These are phyloP conservation scores for Drosophila affinis DNA, from an alignment of 2,888 invertebrate species.

Conservation along the genomic window DNA sequence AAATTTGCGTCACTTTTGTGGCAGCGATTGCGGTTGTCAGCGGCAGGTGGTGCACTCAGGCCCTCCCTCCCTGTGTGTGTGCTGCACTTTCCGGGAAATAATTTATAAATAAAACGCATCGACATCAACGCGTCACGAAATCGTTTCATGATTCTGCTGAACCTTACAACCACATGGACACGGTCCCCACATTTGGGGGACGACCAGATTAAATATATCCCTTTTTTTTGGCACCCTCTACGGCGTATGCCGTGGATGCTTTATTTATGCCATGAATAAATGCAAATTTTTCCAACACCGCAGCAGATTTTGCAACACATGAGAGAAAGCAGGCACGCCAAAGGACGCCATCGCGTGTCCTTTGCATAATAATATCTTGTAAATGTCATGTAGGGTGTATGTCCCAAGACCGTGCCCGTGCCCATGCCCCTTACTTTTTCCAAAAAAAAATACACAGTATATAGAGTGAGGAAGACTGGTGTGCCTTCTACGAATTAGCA, in stretches of 20 bases:
- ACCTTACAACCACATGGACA: neutral
- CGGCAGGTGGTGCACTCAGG: conserved; percentile 36
- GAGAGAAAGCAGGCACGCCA: conserved; percentile 42
- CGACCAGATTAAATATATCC: conserved; percentile 38
- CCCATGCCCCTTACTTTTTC: conserved; percentile 4
- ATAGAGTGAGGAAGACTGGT: conserved; percentile 21
- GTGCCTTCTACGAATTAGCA: conserved; percentile 64
- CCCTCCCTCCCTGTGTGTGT: neutral
- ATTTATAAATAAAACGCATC: conserved; percentile 46
- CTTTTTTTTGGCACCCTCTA: conserved; percentile 30
- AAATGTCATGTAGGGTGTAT: conserved; percentile 66
- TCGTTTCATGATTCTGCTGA: conserved; percentile 25
- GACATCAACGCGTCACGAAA: conserved; percentile 24
- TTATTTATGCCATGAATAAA: conserved; percentile 76
- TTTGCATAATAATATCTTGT: conserved; percentile 76
- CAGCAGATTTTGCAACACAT: conserved; percentile 71
- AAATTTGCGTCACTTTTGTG: conserved; percentile 46
- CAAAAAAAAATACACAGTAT: neutral
- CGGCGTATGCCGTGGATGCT: conserved; percentile 37
- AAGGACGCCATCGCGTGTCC: conserved; percentile 61
- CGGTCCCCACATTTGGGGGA: conserved; percentile 1
- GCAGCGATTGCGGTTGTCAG: conserved; percentile 35
- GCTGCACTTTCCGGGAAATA: conserved; percentile 34
- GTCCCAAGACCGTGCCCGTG: neutral
- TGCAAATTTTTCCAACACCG: conserved; percentile 70